A percentile compares a stretch with the other conserved stretches of the same genome.
Evolutionary conservation across 1,140 invertebrate species (phyloP).

Genomic region (Papilio polytes): DNA sequence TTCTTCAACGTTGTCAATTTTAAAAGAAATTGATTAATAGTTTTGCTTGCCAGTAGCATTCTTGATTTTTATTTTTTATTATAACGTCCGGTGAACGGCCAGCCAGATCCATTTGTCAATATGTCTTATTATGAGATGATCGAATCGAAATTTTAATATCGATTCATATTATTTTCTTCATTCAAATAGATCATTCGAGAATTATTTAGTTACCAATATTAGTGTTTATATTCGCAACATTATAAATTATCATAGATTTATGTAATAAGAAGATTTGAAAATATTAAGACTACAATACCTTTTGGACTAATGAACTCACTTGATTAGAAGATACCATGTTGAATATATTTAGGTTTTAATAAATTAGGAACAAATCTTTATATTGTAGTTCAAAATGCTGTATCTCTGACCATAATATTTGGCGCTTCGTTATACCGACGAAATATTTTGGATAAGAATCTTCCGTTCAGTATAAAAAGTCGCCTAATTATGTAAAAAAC

Average conservation of each 20-base stretch:
- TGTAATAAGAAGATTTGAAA: too few species aligned
- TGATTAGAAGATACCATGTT: too few species aligned
- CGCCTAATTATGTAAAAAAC: slow-evolving; percentile 48
- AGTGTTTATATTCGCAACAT: background rate
- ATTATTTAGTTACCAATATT: background rate
- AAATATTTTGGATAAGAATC: background rate
- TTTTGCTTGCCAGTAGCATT: slow-evolving; percentile 63
- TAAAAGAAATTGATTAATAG: slow-evolving; percentile 73
- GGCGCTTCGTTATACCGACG: background rate
- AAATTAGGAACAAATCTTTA: too few species aligned
- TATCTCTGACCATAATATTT: background rate
- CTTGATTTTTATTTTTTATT: slow-evolving; percentile 53
- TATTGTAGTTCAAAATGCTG: too few species aligned
- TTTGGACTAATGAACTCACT: background rate
- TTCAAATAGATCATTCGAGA: background rate
- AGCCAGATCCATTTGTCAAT: slow-evolving; percentile 73
- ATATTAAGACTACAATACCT: background rate
- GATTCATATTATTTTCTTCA: slow-evolving; percentile 59
- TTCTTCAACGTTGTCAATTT: slow-evolving; percentile 46
- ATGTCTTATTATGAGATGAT: slow-evolving; percentile 67
- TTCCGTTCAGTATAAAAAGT: background rate
- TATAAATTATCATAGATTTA: too few species aligned
- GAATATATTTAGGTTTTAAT: too few species aligned
- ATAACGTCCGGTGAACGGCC: slow-evolving; percentile 63
- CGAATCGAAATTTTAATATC: slow-evolving; percentile 74